Percentiles rank a stretch among this genome's conserved stretches.
Conservation (phyloP, 2,888 invertebrate genomes). For the Synanthedon andrenaeformis region DNA sequence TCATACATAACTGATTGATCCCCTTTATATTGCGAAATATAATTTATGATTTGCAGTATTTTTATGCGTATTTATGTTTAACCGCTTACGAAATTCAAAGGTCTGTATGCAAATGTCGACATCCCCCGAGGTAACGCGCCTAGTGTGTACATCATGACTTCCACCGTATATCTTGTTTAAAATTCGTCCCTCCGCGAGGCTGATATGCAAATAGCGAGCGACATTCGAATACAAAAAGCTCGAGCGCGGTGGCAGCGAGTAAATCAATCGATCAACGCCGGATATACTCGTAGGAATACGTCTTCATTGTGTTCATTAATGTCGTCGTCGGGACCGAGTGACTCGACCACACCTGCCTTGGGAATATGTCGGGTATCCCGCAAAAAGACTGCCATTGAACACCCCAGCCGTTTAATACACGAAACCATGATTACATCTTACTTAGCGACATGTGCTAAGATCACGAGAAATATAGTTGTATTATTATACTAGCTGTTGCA, state of each 20-base stretch:
- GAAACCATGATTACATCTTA: background rate
- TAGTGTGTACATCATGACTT: conserved; percentile 33
- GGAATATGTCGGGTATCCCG: conserved; percentile 49
- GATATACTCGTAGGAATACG: conserved; percentile 52
- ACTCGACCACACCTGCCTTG: conserved; percentile 54
- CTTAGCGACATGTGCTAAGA: too few species aligned
- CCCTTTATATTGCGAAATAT: too few species aligned
- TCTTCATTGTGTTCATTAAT: conserved; percentile 68
- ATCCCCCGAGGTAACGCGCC: conserved; percentile 22
- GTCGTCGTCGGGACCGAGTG: conserved; percentile 30
- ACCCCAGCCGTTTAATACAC: conserved; percentile 12
- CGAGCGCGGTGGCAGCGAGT: conserved; percentile 67
- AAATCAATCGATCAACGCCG: conserved; percentile 72
- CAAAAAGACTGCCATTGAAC: conserved; percentile 40
- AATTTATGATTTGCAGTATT: background rate
- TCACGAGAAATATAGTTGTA: too few species aligned
- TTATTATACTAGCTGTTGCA: too few species aligned
- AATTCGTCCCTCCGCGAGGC: conserved; percentile 55
- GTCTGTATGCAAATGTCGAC: conserved; percentile 49
- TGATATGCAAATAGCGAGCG: conserved; percentile 63
- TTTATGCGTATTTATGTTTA: background rate
- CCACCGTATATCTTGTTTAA: conserved; percentile 46
- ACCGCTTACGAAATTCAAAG: conserved; percentile 16
- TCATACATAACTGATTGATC: too few species aligned
- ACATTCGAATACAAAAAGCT: conserved; percentile 70